Base-by-base conservation (phyloP, 2,888 invertebrate genomes). In the Phaedon cochleariae region DNA sequence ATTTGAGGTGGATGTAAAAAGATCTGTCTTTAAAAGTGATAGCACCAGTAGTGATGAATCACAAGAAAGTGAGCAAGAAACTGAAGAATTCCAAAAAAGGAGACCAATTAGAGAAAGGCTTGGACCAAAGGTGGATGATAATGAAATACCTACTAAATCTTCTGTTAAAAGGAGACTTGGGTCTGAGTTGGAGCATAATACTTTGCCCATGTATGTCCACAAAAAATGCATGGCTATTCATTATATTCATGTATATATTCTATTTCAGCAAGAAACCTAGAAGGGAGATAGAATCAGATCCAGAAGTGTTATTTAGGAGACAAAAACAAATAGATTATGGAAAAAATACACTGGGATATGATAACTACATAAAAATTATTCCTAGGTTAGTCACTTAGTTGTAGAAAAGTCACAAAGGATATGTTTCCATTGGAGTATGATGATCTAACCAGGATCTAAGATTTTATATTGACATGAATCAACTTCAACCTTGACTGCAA, bases 241-340 rank as follows among this genome's bases (percentile, higher is more conserved):
- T 49, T 29, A 45, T 18, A 2, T 29, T 29, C 65, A 51, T 34
- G 18, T 37, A 49, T 29, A 45, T 18, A 2, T 29, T 29, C 65
- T 62, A 22, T 64, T 71, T 21, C 59, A 72, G 68, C 55, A 70
- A 34, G 54, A 68, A 51, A 62, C 12, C 22, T 10, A 62, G 46
- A 48, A 62, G 46, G 46, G 66, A 74, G 34, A 53, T 85, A 29
- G 96, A 96, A 84, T 89, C 88, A 6, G 93, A 97, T 84, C 87
- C 90, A 15, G 84, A 78, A 2, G 82, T 92, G 21, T 83, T 97
- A 64, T 85, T 87, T 45, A 88, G 97, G 68, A 87, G 97, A 48
- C 95, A 96, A 79, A 97, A 97, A 83, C 96, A 96, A 84, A 93
- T 97, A 76, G 95, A 96, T 82, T 97, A 94, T 85, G 97, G 97